Base-by-base conservation (phyloP, 2,113 vertebrate species). In the Sander vitreus region DNA sequence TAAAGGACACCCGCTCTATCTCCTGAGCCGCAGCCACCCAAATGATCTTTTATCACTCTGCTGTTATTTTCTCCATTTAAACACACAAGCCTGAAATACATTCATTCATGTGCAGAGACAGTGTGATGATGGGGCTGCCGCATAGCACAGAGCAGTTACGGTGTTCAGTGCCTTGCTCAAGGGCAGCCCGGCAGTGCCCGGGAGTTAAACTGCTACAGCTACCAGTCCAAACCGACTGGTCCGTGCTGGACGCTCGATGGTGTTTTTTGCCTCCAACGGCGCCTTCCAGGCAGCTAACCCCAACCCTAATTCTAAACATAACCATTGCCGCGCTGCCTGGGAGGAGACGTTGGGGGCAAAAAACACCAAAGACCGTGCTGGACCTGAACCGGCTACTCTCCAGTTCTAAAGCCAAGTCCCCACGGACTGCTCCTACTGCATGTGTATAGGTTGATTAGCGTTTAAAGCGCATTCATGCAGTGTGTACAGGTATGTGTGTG, bases 401-500 rank as follows among this genome's bases (percentile, higher is more conserved):
- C 3, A 3, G 18, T 36, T 19, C 59, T 33, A 10, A 62, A 36
- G 9, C 64, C 39, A 25, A 5, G 62, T 15, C 65, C 45, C 25
- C 11, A 21, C 5, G 18, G 65, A 51, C 47, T 7, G 19, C 12
- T 36, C 4, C 2, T 2, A 53, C 11, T 25, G 30, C 55, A 36
- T 45, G 60, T 48, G 59, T 36, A 25, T 45, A 25, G 11, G 48
- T 78, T 30, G 63, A 70, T 36, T 43, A 63, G 70, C 23, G 36
- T 86, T 62, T 50, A 71, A 48, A 67, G 27, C 64, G 71, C 39
- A 67, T 57, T 65, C 51, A 73, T 87, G 74, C 68, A 33, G 77
- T n/a, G 63, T 54, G 30, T 73, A 53, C 45, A 68, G 75, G 67
- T 80, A 57, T 87, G 55, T 81, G 39, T 43, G n/a, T n/a, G n/a